Evolutionary conservation across 2,797 vertebrate species (phyloP).

Genomic region (Sebastes minor): DNA sequence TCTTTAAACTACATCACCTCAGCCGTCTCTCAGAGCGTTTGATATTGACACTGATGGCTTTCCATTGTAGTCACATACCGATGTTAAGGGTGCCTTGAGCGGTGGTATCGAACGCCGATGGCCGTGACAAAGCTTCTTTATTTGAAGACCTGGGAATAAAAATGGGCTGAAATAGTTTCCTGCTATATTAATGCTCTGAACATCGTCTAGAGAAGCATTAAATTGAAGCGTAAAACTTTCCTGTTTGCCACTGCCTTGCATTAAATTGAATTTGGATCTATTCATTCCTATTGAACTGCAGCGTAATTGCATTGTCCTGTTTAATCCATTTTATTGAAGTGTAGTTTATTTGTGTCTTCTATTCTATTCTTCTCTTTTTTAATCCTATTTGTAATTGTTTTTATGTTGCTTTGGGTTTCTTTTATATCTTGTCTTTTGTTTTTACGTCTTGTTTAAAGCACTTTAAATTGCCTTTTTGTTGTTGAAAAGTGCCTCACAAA

Average conservation of each 20-base stretch:
- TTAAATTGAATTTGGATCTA: background rate
- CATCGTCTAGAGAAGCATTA: no score
- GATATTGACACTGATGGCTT: no score
- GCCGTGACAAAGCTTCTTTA: accelerated
- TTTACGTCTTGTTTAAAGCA: background rate
- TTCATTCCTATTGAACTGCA: background rate
- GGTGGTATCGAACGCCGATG: no score
- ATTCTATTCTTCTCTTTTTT: accelerated
- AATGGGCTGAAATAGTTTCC: no score
- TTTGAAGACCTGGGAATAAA: no score
- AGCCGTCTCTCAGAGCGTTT: no score
- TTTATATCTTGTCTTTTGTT: background rate
- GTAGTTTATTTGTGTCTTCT: background rate
- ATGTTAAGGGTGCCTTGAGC: no score
- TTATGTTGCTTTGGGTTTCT: background rate
- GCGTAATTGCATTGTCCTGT: background rate
- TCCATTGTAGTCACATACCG: no score
- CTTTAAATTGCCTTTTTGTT: background rate
- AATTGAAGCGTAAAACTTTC: background rate
- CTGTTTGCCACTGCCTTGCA: background rate
- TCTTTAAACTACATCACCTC: no score
- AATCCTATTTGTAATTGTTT: background rate
- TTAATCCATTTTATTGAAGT: background rate
- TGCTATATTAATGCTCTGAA: no score
- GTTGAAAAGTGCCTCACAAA: background rate